These are phyloP conservation scores for Osmerus eperlanus DNA, from an alignment of 2,113 vertebrate species.

Conservation along the genomic window DNA sequence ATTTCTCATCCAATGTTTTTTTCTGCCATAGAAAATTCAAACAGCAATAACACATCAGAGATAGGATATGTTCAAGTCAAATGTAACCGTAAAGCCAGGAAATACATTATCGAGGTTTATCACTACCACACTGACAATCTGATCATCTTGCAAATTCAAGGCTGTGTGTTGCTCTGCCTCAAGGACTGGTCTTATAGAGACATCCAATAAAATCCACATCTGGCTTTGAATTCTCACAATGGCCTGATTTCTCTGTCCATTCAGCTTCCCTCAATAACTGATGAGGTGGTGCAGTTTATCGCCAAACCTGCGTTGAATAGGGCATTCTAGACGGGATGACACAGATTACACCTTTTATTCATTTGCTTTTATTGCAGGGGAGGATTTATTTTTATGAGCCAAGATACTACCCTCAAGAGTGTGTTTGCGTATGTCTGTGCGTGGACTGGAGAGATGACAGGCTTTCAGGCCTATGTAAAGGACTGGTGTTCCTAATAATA, in stretches of 20 bases:
- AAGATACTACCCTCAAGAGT: constrained; percentile 21
- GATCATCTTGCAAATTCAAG: background rate
- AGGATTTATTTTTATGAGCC: constrained; percentile 55
- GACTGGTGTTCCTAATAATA: constrained; percentile 52
- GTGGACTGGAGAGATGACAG: constrained; percentile 60
- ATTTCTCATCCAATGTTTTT: too few relatives aligned
- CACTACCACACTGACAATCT: background rate
- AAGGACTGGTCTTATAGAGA: constrained; percentile 70
- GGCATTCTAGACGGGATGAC: constrained; percentile 40
- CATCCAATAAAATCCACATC: constrained; percentile 62
- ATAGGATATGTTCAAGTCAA: too few relatives aligned
- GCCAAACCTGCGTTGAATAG: constrained; percentile 63
- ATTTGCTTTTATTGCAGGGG: constrained; percentile 59
- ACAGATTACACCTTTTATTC: constrained; percentile 65
- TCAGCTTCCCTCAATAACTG: constrained; percentile 63
- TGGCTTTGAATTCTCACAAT: constrained; percentile 65
- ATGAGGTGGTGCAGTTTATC: constrained; percentile 57
- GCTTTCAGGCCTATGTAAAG: constrained; percentile 49
- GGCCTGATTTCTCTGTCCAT: constrained; percentile 66
- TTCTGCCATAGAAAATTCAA: too few relatives aligned
- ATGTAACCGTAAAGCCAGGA: too few relatives aligned
- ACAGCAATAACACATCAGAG: too few relatives aligned
- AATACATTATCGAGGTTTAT: too few relatives aligned
- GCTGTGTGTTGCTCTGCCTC: constrained; percentile 48
- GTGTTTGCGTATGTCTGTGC: constrained; percentile 24